phyloP scores from a whole-genome alignment of 2,797 vertebrate species.

The Ispidina picta region DNA sequence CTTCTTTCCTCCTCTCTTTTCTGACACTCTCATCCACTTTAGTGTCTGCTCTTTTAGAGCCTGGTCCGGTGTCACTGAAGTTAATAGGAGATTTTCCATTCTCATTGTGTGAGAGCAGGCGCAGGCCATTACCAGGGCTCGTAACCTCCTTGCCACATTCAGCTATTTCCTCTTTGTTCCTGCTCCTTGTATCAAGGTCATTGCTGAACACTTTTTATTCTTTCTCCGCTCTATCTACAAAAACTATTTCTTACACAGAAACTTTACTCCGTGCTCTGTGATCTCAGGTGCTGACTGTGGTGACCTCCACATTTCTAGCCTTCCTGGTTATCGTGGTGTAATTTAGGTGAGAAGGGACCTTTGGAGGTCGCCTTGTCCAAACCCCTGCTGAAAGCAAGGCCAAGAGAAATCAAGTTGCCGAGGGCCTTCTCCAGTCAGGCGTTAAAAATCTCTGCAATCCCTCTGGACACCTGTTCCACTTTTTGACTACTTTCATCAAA shows the following conservation, averaged over 20 bases:
- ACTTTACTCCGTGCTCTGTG: background rate
- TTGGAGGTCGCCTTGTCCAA: background rate
- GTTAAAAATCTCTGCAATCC: background rate
- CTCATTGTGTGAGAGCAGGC: slow-evolving; percentile 51
- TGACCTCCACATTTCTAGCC: background rate
- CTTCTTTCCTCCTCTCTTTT: slow-evolving; percentile 64
- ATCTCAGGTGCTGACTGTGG: background rate
- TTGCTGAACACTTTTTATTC: slow-evolving; percentile 54
- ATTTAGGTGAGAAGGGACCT: slow-evolving; percentile 21
- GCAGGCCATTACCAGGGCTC: slow-evolving; percentile 66
- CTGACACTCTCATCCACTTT: slow-evolving; percentile 54
- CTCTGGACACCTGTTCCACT: background rate
- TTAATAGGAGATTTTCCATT: slow-evolving; percentile 69
- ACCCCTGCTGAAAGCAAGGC: background rate
- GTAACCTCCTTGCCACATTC: slow-evolving; percentile 53
- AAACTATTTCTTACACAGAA: background rate
- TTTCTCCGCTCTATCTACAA: slow-evolving; percentile 5
- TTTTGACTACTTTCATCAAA: background rate
- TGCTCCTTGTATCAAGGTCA: slow-evolving; percentile 61
- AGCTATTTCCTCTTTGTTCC: slow-evolving; percentile 65
- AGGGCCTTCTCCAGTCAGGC: slow-evolving; percentile 26
- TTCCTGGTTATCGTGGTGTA: slow-evolving; percentile 1
- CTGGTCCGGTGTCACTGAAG: slow-evolving; percentile 59
- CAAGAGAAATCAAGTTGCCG: slow-evolving; percentile 1
- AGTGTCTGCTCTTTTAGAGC: slow-evolving; percentile 64